Base-by-base conservation (phyloP, 2,797 vertebrate genomes). In the Halcyon leucocephala region DNA sequence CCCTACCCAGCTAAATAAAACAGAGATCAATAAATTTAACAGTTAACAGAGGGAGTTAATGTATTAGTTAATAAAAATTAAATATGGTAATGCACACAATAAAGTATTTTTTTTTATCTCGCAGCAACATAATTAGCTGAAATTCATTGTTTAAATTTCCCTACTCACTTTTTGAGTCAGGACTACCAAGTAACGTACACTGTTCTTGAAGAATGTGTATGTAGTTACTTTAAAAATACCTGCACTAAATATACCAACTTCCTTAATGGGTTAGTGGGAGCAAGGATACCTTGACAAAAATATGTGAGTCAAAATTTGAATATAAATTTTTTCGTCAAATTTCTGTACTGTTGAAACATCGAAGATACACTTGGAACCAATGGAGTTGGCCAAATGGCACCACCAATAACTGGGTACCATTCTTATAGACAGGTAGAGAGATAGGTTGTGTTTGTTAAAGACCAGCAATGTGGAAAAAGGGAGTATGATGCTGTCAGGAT, bases 331-430 rank as follows among this genome's bases (percentile, higher is more conserved):
- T 33, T 92, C 2, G 44, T n/a, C 46, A n/a, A 10, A 76, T 71
- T 89, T 89, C 31, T 61, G 3, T 60, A 10, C 19, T 60, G 18
- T 14, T 58, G n/a, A 66, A 77, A 16, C 21, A 14, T 33, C 18
- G 70, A 62, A 91, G 62, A 84, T 22, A 35, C 28, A 2, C 21
- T 29, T 73, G 48, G 51, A 85, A 66, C 5, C 3, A 48, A 13
- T 3, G 10, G 21, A 39, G 4, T 0, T 48, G 46, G 9, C 5
- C 46, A 64, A 2, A 3, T 66, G 54, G 28, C 10, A 58, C 8
- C 28, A 85, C 29, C 21, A 77, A 28, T 61, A 89, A 33, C 17
- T 73, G 51, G 8, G 10, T 44, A 12, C 17, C 4, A 7, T 54
- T 65, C 14, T 21, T 64, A 15, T 19, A 46, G 77, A n/a, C 10